These are phyloP conservation scores for Nyctalus aviator DNA, from an alignment of 2,797 vertebrate species.

Conservation along the genomic window DNA sequence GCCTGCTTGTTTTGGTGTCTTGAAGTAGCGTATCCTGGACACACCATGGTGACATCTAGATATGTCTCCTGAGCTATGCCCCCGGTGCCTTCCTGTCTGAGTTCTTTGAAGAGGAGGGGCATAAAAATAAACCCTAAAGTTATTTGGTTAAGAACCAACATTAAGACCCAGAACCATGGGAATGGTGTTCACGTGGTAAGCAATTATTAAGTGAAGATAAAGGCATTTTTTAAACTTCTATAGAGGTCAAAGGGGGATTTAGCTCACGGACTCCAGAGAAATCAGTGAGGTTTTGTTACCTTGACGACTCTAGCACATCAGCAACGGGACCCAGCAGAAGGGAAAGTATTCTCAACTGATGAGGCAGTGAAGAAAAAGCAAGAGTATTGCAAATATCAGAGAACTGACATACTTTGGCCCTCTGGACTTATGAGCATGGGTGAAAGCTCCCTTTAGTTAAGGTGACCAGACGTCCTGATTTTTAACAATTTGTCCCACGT, in stretches of 20 bases:
- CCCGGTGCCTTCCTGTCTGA: background rate
- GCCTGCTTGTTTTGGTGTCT: background rate
- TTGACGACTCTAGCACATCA: background rate
- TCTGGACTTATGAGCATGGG: background rate
- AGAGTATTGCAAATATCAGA: background rate
- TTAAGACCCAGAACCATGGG: conserved; percentile 11
- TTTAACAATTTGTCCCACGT: too few species aligned
- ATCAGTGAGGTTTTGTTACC: background rate
- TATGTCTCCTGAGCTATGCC: background rate
- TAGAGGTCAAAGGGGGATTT: background rate
- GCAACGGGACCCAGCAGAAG: conserved; percentile 3
- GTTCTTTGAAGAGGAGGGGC: background rate
- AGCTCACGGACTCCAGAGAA: background rate
- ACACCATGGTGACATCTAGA: background rate
- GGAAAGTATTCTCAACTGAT: background rate
- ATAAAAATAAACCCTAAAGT: conserved; percentile 40
- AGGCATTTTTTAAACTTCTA: background rate
- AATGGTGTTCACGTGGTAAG: conserved; percentile 29
- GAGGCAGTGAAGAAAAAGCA: background rate
- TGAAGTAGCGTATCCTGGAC: background rate
- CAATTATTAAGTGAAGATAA: conserved; percentile 35
- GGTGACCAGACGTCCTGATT: too few species aligned
- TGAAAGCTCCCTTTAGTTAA: background rate
- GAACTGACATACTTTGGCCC: background rate
- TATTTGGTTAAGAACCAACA: conserved; percentile 51